phyloP scores from a whole-genome alignment of 2,113 vertebrate genomes.

The Gyps fulvus region DNA sequence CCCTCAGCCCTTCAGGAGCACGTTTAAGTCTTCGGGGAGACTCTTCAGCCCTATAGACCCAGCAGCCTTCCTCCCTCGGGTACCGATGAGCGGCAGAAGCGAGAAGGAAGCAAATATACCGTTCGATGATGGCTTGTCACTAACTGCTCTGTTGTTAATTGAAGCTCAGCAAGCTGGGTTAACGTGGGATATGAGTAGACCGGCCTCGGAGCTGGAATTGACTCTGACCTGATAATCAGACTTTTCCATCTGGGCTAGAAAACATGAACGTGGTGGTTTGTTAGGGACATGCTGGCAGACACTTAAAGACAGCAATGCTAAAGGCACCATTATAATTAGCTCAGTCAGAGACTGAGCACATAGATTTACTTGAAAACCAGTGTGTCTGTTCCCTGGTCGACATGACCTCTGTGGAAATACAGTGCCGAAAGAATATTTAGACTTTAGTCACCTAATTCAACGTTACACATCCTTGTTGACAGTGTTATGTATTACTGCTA shows the following conservation, averaged over 20 bases:
- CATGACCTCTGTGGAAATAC: neutral
- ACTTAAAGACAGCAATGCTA: neutral
- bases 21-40: neutral
- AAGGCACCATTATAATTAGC: constrained; percentile 32
- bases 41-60: neutral
- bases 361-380: neutral
- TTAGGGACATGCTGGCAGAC: constrained; percentile 17
- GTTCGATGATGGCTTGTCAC: neutral
- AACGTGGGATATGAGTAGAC: neutral
- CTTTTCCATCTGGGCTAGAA: neutral
- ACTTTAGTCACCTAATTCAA: neutral
- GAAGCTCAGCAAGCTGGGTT: neutral
- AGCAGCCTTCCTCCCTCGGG: neutral
- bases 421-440: neutral
- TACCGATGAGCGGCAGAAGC: neutral
- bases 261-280: constrained; percentile 2
- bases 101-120: neutral
- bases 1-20: neutral
- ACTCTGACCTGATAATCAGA: neutral
- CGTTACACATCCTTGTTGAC: neutral
- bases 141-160: neutral
- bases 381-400: neutral
- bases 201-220: neutral
- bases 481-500: neutral
- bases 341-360: neutral